phyloP scores from a whole-genome alignment of 2,888 invertebrate species.

The Slavum lentiscoides region DNA sequence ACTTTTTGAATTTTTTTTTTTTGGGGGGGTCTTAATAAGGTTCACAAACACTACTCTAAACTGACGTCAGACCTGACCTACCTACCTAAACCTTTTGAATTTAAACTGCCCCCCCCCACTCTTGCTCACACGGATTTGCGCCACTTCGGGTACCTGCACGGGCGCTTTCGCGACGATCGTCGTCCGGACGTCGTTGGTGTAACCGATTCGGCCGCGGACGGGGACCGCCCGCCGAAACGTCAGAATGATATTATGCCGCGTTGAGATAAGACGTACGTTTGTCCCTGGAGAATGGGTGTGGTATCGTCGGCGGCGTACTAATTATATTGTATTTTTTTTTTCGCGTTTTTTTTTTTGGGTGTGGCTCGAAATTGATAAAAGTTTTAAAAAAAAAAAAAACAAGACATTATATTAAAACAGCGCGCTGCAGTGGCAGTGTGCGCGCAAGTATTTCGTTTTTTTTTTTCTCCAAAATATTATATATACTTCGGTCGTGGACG shows the following conservation, averaged over 20 bases:
- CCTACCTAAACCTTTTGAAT: too few relatives aligned
- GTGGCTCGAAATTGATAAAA: slow-evolving; percentile 50
- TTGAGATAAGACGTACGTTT: slow-evolving; percentile 48
- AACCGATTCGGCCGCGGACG: too few relatives aligned
- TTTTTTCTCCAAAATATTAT: neutral
- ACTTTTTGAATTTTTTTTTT: too few relatives aligned
- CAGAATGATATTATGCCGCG: neutral
- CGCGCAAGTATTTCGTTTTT: neutral
- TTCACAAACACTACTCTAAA: too few relatives aligned
- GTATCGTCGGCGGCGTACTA: slow-evolving; percentile 8
- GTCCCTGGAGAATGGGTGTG: slow-evolving; percentile 47
- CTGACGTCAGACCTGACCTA: too few relatives aligned
- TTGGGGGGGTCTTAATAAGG: too few relatives aligned
- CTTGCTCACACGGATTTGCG: too few relatives aligned
- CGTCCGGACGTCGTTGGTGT: neutral
- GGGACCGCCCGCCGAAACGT: neutral
- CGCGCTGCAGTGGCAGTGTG: neutral
- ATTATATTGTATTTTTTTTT: slow-evolving; percentile 33
- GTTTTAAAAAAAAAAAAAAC: slow-evolving; percentile 4
- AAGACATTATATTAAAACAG: slow-evolving; percentile 37
- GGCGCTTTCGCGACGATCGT: too few relatives aligned
- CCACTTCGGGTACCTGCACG: too few relatives aligned
- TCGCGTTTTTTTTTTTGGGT: slow-evolving; percentile 27
- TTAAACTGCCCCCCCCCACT: too few relatives aligned
- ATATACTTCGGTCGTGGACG: too few relatives aligned